Evolutionary conservation across 1,140 invertebrate genomes (phyloP).

Genomic region (Asbolus verrucosus): DNA sequence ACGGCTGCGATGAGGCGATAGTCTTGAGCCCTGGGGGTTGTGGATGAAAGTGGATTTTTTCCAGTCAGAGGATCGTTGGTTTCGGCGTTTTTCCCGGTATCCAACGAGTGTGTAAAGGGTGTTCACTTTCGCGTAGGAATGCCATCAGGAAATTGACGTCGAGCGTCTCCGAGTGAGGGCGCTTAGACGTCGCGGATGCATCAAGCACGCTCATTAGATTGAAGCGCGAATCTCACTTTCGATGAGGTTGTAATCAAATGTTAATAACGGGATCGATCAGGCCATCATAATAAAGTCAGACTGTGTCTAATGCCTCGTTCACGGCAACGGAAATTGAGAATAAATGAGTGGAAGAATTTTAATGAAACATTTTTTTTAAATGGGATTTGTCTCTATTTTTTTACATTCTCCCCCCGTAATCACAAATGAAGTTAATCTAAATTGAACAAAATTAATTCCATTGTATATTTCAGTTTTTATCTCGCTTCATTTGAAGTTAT

Average conservation of each 20-base stretch:
- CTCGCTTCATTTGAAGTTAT: constrained; percentile 50
- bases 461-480: constrained; percentile 59
- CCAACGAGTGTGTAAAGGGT: not conserved
- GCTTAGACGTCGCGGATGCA: constrained; percentile 29
- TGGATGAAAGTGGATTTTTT: no score
- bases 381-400: constrained; percentile 42
- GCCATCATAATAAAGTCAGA: constrained; percentile 46
- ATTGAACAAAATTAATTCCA: constrained; percentile 66
- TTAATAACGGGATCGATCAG: constrained; percentile 48
- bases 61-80: no score
- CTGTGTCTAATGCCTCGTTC: constrained; percentile 42
- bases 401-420: constrained; percentile 57
- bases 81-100: not conserved
- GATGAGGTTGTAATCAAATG: constrained; percentile 50
- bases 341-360: constrained; percentile 60
- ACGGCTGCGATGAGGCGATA: not conserved
- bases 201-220: constrained; percentile 42
- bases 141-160: constrained; percentile 36
- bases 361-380: constrained; percentile 56
- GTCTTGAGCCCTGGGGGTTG: not conserved
- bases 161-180: not conserved
- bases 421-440: constrained; percentile 66
- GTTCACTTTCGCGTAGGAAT: constrained; percentile 9
- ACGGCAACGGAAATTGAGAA: constrained; percentile 55
- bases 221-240: constrained; percentile 48